Base-by-base conservation (phyloP, 2,113 vertebrate genomes). In the Murina feae region DNA sequence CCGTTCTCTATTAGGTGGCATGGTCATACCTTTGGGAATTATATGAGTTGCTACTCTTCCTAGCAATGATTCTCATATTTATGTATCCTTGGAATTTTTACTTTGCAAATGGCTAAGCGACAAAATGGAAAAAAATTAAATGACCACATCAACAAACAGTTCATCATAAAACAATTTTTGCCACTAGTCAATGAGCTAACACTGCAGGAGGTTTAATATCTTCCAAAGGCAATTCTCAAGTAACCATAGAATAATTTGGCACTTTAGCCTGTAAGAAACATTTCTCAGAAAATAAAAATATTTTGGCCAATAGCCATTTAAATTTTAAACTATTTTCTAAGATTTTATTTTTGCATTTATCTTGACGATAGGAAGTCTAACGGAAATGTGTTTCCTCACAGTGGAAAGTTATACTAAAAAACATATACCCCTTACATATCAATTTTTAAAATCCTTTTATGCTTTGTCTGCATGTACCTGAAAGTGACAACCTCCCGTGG, bases 311-410 rank as follows among this genome's bases (percentile, higher is more conserved):
- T 87, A 74, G 49, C 8, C 66, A 76, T 81, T 95, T 96, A 71
- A 86, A 96, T 80, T 85, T 90, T 94, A 93, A 80, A 78, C 6
- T 80, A 69, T 72, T 94, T 97, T 69, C 65, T 94, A 75, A 60
- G 5, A 51, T 79, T 90, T 82, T 47, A 58, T 37, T 86, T 84
- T 91, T 94, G 60, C 63, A 79, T 95, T 80, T 82, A 74, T 92
- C 66, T 82, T 88, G 53, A 91, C 13, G 84, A 76, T 7, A 93
- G 42, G 21, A 84, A 92, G 12, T 93, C 39, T 78, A 82, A 92
- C 42, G 87, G 21, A 93, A 81, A 72, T 84, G 37, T 69, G 17
- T 90, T 90, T 79, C 4, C 16, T 81, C 51, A 69, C 37, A 93
- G n/a, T 75, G 79, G 69, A 95, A 90, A 89, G n/a, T 49, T 94